phyloP scores from a whole-genome alignment of 2,797 vertebrate genomes.

The Caiman crocodilus region DNA sequence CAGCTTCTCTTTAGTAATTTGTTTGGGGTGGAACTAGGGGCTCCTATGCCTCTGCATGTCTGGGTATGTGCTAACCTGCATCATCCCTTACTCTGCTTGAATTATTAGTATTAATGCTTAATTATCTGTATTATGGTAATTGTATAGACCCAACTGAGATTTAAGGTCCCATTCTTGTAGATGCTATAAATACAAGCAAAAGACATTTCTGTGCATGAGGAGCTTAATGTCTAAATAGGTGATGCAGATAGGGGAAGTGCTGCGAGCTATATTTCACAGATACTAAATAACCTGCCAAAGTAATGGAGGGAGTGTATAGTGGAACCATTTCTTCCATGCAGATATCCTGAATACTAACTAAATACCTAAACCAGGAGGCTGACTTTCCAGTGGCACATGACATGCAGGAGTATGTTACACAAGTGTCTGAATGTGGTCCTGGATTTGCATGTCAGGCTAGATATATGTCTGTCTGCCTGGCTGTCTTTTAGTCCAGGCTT shows the following conservation, averaged over 20 bases:
- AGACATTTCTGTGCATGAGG: conserved; percentile 25
- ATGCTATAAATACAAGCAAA: background rate
- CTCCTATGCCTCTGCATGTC: background rate
- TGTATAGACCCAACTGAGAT: background rate
- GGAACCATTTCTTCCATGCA: conserved; percentile 16
- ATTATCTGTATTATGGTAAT: conserved; percentile 3
- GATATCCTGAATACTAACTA: conserved; percentile 16
- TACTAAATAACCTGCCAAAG: conserved; percentile 53
- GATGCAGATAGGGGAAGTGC: conserved; percentile 43
- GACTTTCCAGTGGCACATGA: background rate
- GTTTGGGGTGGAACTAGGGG: background rate
- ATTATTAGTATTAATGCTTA: background rate
- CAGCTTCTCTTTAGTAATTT: background rate
- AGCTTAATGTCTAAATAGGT: conserved; percentile 50
- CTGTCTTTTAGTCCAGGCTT: background rate
- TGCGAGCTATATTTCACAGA: conserved; percentile 50
- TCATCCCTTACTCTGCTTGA: background rate
- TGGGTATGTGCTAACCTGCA: background rate
- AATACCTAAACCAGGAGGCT: background rate
- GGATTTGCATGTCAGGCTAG: rapidly evolving
- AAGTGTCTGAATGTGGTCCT: background rate
- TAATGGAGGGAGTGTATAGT: conserved; percentile 22
- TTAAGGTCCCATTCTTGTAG: conserved; percentile 20
- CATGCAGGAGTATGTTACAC: background rate
- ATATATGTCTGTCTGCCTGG: background rate